A percentile compares a stretch with the other conserved stretches of the same genome.
phyloP scores from a whole-genome alignment of 2,113 vertebrate genomes.

The Hemibagrus wyckioides region DNA sequence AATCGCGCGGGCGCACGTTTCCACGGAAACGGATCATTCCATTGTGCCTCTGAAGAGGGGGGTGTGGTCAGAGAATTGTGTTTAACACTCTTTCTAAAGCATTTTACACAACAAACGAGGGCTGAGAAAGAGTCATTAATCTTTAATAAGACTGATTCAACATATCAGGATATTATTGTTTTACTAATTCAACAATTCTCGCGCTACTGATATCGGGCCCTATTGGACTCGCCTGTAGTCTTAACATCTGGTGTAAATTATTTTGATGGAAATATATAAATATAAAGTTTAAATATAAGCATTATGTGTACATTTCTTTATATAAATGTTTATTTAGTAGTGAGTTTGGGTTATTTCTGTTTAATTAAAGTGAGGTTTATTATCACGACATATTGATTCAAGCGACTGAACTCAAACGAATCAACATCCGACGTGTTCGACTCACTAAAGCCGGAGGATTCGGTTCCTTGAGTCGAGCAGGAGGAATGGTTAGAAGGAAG shows the following conservation, averaged over 20 bases:
- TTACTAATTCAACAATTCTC: background rate
- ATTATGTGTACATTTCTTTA: background rate
- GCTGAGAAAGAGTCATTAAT: background rate
- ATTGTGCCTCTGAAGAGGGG: background rate
- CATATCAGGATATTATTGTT: background rate
- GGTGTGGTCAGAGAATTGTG: background rate
- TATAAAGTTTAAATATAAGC: background rate
- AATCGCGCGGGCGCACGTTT: background rate
- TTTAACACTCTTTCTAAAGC: background rate
- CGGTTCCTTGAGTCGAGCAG: background rate
- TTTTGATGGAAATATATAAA: background rate
- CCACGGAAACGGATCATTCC: background rate
- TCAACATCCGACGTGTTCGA: background rate
- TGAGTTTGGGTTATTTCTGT: background rate
- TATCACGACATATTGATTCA: background rate
- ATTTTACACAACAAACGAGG: background rate
- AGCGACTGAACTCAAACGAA: background rate
- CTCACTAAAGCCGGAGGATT: background rate
- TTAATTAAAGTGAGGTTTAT: background rate
- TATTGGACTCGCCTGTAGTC: background rate
- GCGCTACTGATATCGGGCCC: too few relatives aligned
- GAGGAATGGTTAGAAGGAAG: slow-evolving; percentile 2
- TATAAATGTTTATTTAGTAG: background rate
- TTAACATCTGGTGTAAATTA: background rate
- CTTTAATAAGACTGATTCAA: background rate